Percentiles rank a stretch among this genome's conserved stretches.
Conservation (phyloP, 2,113 vertebrate genomes). For the Sciurus niger region DNA sequence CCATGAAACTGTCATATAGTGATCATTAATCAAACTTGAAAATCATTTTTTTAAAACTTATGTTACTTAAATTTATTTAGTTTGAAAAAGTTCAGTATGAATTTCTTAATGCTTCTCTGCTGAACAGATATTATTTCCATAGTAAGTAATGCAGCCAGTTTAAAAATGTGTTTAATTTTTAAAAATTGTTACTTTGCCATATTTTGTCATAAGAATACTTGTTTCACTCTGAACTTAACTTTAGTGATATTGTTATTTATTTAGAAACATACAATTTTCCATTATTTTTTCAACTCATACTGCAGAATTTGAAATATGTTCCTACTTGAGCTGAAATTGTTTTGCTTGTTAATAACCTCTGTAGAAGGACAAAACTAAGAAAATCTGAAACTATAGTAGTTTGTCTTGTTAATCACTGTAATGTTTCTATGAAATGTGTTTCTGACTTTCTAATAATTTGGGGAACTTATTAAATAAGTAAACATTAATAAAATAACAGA, state of each 20-base stretch:
- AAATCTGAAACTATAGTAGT: slow-evolving; percentile 44
- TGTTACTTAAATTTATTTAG: slow-evolving; percentile 68
- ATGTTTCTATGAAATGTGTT: slow-evolving; percentile 30
- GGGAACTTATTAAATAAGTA: background rate
- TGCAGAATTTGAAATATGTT: slow-evolving; percentile 64
- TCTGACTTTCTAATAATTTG: slow-evolving; percentile 42
- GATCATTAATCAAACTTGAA: slow-evolving; percentile 43
- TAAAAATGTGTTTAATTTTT: slow-evolving; percentile 60
- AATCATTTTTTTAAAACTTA: background rate
- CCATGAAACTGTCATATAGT: slow-evolving; percentile 56
- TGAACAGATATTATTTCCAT: slow-evolving; percentile 50
- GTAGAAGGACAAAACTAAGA: slow-evolving; percentile 61
- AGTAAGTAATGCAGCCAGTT: background rate
- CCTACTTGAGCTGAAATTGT: background rate
- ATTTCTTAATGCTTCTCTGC: slow-evolving; percentile 40
- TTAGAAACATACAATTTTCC: slow-evolving; percentile 19
- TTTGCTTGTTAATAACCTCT: slow-evolving; percentile 35
- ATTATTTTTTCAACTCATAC: slow-evolving; percentile 41
- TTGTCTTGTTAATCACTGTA: slow-evolving; percentile 56
- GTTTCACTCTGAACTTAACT: background rate
- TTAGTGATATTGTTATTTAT: slow-evolving; percentile 30
- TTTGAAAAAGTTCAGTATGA: slow-evolving; percentile 48
- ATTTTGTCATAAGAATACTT: slow-evolving; percentile 16
- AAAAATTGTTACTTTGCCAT: slow-evolving; percentile 57
- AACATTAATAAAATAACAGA: slow-evolving; percentile 45